Evolutionary conservation across 2,797 vertebrate genomes (phyloP).

Genomic region (Xiphorhynchus erythropygius): DNA sequence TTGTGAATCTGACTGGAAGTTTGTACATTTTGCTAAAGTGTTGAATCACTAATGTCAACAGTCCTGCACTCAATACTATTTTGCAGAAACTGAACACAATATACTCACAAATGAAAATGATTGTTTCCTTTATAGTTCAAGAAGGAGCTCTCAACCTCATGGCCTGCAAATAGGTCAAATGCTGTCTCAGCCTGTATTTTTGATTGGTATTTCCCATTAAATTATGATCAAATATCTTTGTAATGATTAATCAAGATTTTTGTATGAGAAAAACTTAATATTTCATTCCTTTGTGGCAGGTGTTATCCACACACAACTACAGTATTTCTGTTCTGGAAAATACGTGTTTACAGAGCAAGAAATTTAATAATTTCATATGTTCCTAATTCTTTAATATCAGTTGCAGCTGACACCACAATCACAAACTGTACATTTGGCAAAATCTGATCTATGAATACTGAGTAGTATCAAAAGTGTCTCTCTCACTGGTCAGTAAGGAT

Average conservation of each 20-base stretch:
- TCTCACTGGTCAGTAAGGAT: neutral
- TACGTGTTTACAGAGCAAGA: neutral
- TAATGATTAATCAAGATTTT: neutral
- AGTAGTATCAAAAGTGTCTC: neutral
- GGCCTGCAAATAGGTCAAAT: neutral
- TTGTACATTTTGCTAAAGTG: neutral
- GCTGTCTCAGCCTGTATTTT: neutral
- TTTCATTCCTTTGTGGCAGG: neutral
- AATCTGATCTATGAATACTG: neutral
- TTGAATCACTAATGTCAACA: neutral
- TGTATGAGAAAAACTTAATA: neutral
- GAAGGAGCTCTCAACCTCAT: neutral
- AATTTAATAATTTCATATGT: neutral
- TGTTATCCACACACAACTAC: neutral
- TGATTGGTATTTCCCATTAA: neutral
- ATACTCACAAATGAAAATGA: neutral
- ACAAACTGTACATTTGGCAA: neutral
- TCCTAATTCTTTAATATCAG: neutral
- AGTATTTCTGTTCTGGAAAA: neutral
- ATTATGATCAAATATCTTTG: neutral
- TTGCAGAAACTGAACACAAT: neutral
- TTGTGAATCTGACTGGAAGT: neutral
- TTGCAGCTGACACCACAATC: neutral
- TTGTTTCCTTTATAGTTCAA: neutral
- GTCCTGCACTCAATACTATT: neutral